Base-by-base conservation (phyloP, 1,140 invertebrate genomes). In the Apis laboriosa region DNA sequence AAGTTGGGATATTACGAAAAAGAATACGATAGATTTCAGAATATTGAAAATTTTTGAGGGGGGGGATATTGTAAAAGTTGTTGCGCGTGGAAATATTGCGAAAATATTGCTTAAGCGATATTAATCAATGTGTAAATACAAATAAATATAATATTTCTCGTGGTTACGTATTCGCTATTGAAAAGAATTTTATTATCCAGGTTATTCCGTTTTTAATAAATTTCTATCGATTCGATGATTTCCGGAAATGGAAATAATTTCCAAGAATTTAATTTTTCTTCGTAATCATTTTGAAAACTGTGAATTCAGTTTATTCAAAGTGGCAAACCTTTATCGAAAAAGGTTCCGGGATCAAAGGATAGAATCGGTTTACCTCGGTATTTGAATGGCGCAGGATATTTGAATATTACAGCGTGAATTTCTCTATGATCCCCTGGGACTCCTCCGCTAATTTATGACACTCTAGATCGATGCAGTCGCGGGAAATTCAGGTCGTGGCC, bases 401-500 rank as follows among this genome's bases (percentile, higher is more conserved):
- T 76, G 79, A 81, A 76, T 76, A 76, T 83, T 61, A 66, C 15
- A 58, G 28, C 51, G 67, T 61, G 24, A 56, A 64, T 58, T 66
- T 67, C 64, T 56, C 51, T 70, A 2, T 9, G 63, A 51, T 76
- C 63, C 60, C 76, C n/a, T 3, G 76, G 73, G 66, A 71, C 43
- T 43, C 43, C 43, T 19, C 61, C 67, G 85, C 64, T 88, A 84
- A 88, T 88, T 88, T 83, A 87, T 67, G 79, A 88, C 76, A 88
- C 77, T 85, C 66, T 43, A 71, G 58, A 83, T 88, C 83, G 83
- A 83, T 76, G 74, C 58, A n/a, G 43, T 55, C 34, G 68, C 60
- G 53, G 28, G 84, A 88, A 85, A 88, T 88, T 79, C 64, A 88
- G 87, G 87, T 84, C 86, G 87, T 53, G 68, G n/a, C 73, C 49